Evolutionary conservation across 1,140 invertebrate genomes (phyloP), one percentile per base, ranked within the genome.

Genomic region (Platorchestia sp.): DNA sequence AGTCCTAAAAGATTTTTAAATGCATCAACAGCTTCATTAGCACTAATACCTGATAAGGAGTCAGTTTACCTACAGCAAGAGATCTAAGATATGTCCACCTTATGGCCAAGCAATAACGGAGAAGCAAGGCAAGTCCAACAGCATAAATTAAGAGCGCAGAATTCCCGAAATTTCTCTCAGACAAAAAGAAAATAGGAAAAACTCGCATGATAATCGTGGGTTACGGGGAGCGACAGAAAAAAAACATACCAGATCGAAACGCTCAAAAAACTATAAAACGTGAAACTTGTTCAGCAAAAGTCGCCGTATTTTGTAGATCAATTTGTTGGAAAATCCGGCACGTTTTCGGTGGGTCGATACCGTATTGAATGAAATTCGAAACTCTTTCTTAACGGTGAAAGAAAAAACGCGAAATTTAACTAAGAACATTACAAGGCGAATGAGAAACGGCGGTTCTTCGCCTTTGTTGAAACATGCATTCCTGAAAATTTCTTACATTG

Each of bases 271-370:
- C 27, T 19, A 14, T 14, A 75, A 75, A 75, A 75, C 59, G 59
- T 75, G 59, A 75, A 75, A 75, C 59, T 75, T 75, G 59, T 75
- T 75, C 59, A 75, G 59, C 27, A 75, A 75, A 75, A 75, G 59
- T 75, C n/a, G 27, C 27, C 1, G 59, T 36, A 36, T 75, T 75
- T 75, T 75, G 59, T 75, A 75, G 59, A 27, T 75, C 27, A 75
- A 75, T 75, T 75, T 75, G 59, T 1, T 36, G 27, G 27, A 19
- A 75, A 75, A 75, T 75, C 27, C 59, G 59, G 59, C 59, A 75
- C 59, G 59, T 75, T 75, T 75, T 75, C 59, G 59, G 59, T 36
- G 36, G 59, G 59, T 10, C 59, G 59, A 75, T 75, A 75, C 59
- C 59, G 59, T 75, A 27, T 75, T 75, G 36, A 75, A 75, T 75